Evolutionary conservation across 1,140 invertebrate genomes (phyloP), one percentile per base, ranked within the genome.

Genomic region (Eueides isabella): DNA sequence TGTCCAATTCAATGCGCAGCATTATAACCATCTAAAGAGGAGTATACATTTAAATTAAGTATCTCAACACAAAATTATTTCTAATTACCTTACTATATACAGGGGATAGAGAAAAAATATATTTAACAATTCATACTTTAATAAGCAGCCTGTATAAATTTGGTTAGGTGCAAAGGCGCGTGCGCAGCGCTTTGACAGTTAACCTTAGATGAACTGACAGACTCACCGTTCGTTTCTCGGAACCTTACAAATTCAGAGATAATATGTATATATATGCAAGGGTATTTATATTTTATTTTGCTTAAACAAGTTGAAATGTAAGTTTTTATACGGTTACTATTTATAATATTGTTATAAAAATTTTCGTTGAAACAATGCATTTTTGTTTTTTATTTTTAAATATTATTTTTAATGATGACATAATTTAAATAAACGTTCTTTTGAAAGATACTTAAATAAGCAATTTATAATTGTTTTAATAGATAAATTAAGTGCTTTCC

Each of bases 171-270:
- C 55, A 73, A 41, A 73, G 55, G 65, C 65, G 64, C 65, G 71
- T 73, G 71, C 71, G 64, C 48, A 41, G 48, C 31, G 63, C 64
- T 38, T 73, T 73, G 71, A 73, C 71, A 67, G 65, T 61, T 73
- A 73, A 73, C 71, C 71, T 73, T 61, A 73, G 65, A 38, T 73
- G 71, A 73, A 73, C 71, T 62, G 71, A 73, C 65, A 65, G 71
- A 73, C 35, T 62, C 65, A 73, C 71, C 71, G 71, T 67, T 73
- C 55, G 61, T 35, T 73, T 73, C 71, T 73, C 30, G 55, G 71
- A 73, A 73, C 65, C 31, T 38, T 30, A 23, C 23, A 55, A 73
- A 66, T 26, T 72, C 61, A 19, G 35, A 72, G 31, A 35, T 72
- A 19, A 19, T 48, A 19, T 48, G 7, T 48, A 48, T 48, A 19